Evolutionary conservation across 2,797 vertebrate genomes (phyloP), one percentile per base, ranked within the genome.

Genomic region (Phalanger gymnotis): DNA sequence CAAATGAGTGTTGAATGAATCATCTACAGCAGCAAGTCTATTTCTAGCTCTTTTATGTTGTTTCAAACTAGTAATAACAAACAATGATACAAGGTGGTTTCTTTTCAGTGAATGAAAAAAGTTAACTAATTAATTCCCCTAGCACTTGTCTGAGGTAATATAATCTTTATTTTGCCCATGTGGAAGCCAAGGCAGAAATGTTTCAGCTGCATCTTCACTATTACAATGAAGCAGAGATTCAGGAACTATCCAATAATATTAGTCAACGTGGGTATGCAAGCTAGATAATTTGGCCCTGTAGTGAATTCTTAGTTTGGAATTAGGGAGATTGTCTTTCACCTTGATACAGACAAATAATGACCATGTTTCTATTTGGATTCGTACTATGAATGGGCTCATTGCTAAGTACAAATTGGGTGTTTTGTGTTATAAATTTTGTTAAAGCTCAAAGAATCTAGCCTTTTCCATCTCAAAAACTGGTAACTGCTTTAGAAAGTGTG

Each of bases 91-190:
- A 94, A 94, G 53, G 81, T 92, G 31, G 28, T 91, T 96, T 97
- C 92, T 97, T 97, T 92, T 96, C 73, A 96, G 96, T 92, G 94
- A 92, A 66, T 51, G 66, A 97, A 97, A 97, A 54, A 95, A 95
- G 94, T 92, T 96, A 96, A 90, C 94, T 96, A 97, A 98, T 96
- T 97, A 98, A 98, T 98, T 97, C 97, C 97, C 97, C 95, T 11
- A 95, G 94, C 91, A 91, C 94, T n/a, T 31, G 28, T 94, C 95
- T 97, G 97, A 98, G 93, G 95, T 97, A 97, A 96, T 97, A 94
- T 94, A 96, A 97, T 93, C 91, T 97, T 57, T 92, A n/a, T 94
- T 94, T 91, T 95, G 66, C 96, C 96, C 93, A 96, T 93, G 40
- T 97, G 97, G 97, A 95, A 96, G 94, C 93, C 96, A 89, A 96